phyloP scores from a whole-genome alignment of 2,797 vertebrate species.

The Aphelocoma californica region DNA sequence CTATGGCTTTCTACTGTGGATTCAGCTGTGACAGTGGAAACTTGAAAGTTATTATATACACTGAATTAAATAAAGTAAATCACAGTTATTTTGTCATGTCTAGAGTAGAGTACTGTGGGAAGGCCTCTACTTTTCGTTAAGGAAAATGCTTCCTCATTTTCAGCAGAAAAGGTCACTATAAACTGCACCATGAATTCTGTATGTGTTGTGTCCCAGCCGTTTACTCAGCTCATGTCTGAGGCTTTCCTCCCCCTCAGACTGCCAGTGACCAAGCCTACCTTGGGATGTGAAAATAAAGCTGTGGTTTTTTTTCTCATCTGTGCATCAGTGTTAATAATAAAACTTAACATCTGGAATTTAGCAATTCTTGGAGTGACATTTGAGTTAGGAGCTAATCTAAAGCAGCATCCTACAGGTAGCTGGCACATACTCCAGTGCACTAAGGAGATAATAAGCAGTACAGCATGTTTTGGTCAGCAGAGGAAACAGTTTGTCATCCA shows the following conservation, averaged over 20 bases:
- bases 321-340: neutral
- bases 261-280: neutral
- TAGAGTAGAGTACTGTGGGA: neutral
- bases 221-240: neutral
- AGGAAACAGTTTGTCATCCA: neutral
- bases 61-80: neutral
- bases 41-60: neutral
- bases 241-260: neutral
- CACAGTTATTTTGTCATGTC: neutral
- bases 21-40: neutral
- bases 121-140: neutral
- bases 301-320: neutral
- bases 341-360: neutral
- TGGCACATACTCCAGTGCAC: neutral
- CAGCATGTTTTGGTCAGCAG: neutral
- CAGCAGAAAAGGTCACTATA: neutral
- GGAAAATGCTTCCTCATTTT: neutral
- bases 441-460: neutral
- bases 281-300: neutral
- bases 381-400: neutral
- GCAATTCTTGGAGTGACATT: neutral
- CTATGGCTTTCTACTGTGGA: constrained; percentile 38
- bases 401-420: neutral
- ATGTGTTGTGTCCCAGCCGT: neutral
- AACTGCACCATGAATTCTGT: neutral